A percentile compares a stretch with the other conserved stretches of the same genome.
Evolutionary conservation across 2,888 invertebrate species (phyloP).

Genomic region (Athrips mouffetella): DNA sequence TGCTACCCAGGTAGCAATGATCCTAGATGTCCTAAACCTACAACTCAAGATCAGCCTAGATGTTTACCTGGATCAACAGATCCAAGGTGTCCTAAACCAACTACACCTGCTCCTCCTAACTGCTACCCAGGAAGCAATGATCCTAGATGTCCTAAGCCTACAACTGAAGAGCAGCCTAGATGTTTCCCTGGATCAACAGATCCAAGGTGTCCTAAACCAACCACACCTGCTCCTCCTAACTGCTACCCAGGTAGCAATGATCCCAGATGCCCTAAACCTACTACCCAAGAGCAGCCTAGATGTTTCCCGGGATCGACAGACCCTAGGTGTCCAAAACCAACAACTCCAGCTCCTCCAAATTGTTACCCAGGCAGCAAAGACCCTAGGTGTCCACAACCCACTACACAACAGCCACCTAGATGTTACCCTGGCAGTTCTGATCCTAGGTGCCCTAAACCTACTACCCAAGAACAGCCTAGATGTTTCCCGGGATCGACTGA

Average conservation of each 20-base stretch:
- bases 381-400: conserved; percentile 31
- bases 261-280: conserved; percentile 36
- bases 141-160: conserved; percentile 44
- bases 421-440: conserved; percentile 38
- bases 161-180: conserved; percentile 37
- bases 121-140: conserved; percentile 45
- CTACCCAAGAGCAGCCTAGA: conserved; percentile 34
- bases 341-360: conserved; percentile 27
- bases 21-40: conserved; percentile 34
- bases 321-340: conserved; percentile 40
- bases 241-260: conserved; percentile 30
- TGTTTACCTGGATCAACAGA: conserved; percentile 41
- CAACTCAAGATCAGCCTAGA: conserved; percentile 20
- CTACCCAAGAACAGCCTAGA: conserved; percentile 19
- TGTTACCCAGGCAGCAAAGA: conserved; percentile 30
- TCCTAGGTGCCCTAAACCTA: conserved; percentile 39
- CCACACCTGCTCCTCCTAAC: conserved; percentile 31
- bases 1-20: conserved; percentile 29
- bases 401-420: conserved; percentile 16
- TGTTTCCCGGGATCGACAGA: conserved; percentile 39
- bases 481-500: conserved; percentile 25
- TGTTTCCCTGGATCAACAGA: conserved; percentile 45
- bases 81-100: conserved; percentile 33
- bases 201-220: conserved; percentile 38
- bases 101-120: conserved; percentile 32